Evolutionary conservation across 1,140 invertebrate species (phyloP).

Genomic region (Drosophila yakuba): DNA sequence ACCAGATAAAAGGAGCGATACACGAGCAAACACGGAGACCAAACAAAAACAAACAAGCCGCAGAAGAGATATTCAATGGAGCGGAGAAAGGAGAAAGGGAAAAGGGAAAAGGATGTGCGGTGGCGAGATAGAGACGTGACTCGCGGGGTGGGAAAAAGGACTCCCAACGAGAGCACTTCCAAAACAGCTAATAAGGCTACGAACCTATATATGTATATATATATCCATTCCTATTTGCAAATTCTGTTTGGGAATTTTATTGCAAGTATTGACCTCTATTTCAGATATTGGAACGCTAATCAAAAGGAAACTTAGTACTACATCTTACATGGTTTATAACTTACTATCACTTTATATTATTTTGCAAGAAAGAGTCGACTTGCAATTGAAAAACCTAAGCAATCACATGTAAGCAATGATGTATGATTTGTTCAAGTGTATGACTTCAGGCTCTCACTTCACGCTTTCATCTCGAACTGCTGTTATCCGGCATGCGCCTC

Average conservation of each 20-base stretch:
- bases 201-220: neutral
- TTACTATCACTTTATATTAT: too few relatives aligned
- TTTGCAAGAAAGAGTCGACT: too few relatives aligned
- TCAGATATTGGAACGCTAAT: too few relatives aligned
- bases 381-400: too few relatives aligned
- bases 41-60: slow-evolving; percentile 43
- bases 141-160: neutral
- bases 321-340: too few relatives aligned
- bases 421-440: neutral
- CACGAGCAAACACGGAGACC: slow-evolving; percentile 31
- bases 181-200: neutral
- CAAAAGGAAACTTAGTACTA: too few relatives aligned
- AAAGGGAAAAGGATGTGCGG: neutral
- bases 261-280: too few relatives aligned
- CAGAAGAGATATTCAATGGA: slow-evolving; percentile 20
- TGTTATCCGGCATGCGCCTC: slow-evolving; percentile 21
- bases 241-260: too few relatives aligned
- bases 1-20: slow-evolving; percentile 38
- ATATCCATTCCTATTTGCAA: too few relatives aligned
- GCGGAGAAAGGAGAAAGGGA: neutral
- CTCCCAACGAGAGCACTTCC: neutral
- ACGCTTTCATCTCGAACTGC: slow-evolving; percentile 19
- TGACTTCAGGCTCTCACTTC: slow-evolving; percentile 1
- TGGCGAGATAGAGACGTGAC: slow-evolving; percentile 13
- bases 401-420: too few relatives aligned